Evolutionary conservation across 2,113 vertebrate species (phyloP), one percentile per base, ranked within the genome.

Genomic region (Polyodon spathula): DNA sequence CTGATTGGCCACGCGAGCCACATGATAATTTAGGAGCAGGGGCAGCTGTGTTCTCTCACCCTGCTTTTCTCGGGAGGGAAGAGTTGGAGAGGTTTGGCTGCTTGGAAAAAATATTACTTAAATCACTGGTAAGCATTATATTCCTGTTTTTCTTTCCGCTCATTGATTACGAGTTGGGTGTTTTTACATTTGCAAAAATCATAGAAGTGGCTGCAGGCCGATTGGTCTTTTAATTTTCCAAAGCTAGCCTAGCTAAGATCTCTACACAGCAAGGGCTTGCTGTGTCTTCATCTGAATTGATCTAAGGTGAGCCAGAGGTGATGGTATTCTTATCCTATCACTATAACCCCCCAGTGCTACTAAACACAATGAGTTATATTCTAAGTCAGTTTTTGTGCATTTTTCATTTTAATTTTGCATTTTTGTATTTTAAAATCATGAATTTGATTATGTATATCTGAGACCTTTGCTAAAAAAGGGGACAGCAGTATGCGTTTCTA

Each of bases 21-120:
- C 88, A 78, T 89, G 81, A 84, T 92, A 89, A 87, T 84, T 72
- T 69, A 7, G 84, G 78, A 87, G 79, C 80, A 8, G 63, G 68
- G 62, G 73, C 81, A 73, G 78, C 81, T 74, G 74, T 76, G 76
- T 58, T 85, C 88, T 91, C 82, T 95, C 68, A 4, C 79, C 86
- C 89, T 79, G 85, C 82, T 85, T 89, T 88, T 92, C 88, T 92
- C 88, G 81, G 91, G 94, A 96, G 92, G 93, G 91, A 89, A 84
- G 84, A 84, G 89, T 88, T 88, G 92, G 88, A 89, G 85, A 93
- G 90, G 83, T 84, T 92, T 88, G 83, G 68, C 86, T 89, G 89
- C 93, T 73, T 88, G 85, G 88, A 83, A 88, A 86, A 87, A 87
- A 86, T 75, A 79, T 76, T 57, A 77, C 80, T 82, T 84, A 74